Evolutionary conservation across 1,140 invertebrate genomes (phyloP), one percentile per base, ranked within the genome.

Genomic region (Leptinotarsa defecta): DNA sequence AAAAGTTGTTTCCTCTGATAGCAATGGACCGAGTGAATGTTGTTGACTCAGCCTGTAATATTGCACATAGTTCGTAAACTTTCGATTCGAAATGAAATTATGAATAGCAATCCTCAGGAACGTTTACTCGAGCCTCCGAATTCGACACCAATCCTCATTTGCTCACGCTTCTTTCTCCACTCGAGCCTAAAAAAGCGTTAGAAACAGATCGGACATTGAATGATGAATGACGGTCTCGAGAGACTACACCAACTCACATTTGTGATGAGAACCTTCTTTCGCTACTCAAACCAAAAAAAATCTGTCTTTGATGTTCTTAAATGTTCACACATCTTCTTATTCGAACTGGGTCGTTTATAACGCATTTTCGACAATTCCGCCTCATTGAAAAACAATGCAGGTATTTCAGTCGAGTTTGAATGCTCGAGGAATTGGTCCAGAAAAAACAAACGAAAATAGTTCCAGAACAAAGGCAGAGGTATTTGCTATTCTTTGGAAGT

Each of bases 331-430:
- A 81, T 81, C 76, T 69, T 71, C 75, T 73, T 65, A 71, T 70
- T 48, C 68, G 67, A 49, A 57, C 20, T 24, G 43, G 77, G 77
- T 80, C 79, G 76, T 80, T 80, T 80, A 78, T 75, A 77, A 77
- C 78, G 76, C 75, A 71, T 43, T 78, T 72, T 20, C 68, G 43
- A 69, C 64, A 65, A 65, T 65, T 65, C 72, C 70, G 61, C 63
- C 76, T 81, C 78, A 81, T 81, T 81, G 78, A 81, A 81, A 81
- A 81, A 79, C 78, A 77, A 73, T 68, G 74, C 79, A 81, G 79
- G 79, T 79, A 81, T 76, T 78, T 73, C 70, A 57, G 71, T 70
- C 62, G 61, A 57, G 71, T 68, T 77, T 77, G 64, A 67, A 73
- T 69, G 68, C 71, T 65, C 48, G 15, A 64, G 64, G 61, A 49